These are phyloP conservation scores for Bradypodion pumilum DNA, from an alignment of 2,797 vertebrate genomes.

Conservation along the genomic window DNA sequence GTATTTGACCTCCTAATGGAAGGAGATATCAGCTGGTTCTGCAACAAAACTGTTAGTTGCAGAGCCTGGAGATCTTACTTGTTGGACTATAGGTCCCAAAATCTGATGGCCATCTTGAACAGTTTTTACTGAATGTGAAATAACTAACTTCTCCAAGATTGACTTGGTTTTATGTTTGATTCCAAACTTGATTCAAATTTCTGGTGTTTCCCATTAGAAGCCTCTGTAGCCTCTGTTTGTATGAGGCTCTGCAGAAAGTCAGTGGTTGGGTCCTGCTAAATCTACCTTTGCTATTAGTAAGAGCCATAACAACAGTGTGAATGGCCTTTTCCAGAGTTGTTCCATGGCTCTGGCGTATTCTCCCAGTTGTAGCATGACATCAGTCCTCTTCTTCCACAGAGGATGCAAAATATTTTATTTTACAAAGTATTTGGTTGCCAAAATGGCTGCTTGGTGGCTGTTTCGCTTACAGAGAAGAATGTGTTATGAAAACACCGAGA, in stretches of 20 bases:
- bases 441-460: background rate
- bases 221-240: background rate
- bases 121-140: too few species aligned
- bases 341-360: background rate
- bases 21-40: background rate
- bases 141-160: too few species aligned
- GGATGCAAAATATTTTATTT: background rate
- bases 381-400: background rate
- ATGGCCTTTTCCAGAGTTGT: background rate
- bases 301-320: background rate
- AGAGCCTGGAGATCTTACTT: too few species aligned
- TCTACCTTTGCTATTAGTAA: background rate
- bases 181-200: background rate
- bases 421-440: background rate
- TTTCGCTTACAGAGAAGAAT: too few species aligned
- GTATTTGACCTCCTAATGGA: background rate
- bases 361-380: background rate
- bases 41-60: background rate
- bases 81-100: too few species aligned
- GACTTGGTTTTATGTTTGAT: background rate
- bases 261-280: background rate
- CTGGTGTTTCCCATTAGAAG: background rate
- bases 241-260: background rate
- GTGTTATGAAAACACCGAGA: too few species aligned
- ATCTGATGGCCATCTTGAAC: too few species aligned